Evolutionary conservation across 2,113 vertebrate genomes (phyloP).

Genomic region (Enhydra lutris): DNA sequence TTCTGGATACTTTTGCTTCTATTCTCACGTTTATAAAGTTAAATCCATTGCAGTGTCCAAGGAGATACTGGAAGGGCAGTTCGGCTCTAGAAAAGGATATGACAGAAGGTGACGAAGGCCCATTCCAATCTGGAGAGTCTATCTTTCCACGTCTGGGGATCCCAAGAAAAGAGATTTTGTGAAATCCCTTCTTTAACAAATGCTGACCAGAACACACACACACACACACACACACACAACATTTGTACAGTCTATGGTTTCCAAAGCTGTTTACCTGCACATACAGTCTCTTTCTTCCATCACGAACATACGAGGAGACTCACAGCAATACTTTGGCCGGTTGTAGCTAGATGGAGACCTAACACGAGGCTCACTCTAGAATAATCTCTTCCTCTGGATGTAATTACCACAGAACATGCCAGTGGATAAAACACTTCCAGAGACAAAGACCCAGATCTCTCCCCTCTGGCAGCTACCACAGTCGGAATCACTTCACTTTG

Average conservation of each 20-base stretch:
- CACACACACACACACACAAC: neutral
- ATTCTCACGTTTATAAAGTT: neutral
- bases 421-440: neutral
- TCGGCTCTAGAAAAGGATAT: neutral
- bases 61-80: neutral
- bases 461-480: neutral
- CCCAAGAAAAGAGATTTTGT: neutral
- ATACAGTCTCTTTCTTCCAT: neutral
- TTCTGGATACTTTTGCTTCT: neutral
- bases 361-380: neutral
- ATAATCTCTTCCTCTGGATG: neutral
- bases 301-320: neutral
- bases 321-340: neutral
- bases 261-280: neutral
- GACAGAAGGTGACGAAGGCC: neutral
- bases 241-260: neutral
- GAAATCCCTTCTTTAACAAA: neutral
- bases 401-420: neutral
- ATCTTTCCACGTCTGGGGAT: neutral
- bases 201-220: neutral
- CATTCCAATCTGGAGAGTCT: neutral
- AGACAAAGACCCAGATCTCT: neutral
- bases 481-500: neutral
- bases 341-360: neutral
- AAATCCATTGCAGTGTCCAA: neutral